Evolutionary conservation across 2,888 invertebrate genomes (phyloP).

Genomic region (Dasypogon diadema): DNA sequence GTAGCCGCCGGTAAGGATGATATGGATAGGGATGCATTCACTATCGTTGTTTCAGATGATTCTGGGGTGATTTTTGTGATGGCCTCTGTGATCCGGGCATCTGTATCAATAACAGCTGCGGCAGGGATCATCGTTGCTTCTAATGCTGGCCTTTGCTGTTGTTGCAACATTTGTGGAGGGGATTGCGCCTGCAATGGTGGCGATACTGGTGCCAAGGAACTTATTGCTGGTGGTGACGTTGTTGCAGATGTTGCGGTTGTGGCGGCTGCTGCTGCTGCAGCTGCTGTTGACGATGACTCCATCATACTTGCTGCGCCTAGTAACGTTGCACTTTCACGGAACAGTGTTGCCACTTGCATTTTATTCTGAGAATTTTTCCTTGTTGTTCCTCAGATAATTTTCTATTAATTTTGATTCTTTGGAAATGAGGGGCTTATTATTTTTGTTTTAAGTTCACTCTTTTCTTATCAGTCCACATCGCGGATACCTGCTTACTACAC

Average conservation of each 20-base stretch:
- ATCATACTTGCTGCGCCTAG: slow-evolving; percentile 69
- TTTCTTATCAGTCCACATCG: not conserved
- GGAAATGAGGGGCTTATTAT: no score
- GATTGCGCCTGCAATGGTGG: slow-evolving; percentile 13
- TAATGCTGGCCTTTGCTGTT: slow-evolving; percentile 54
- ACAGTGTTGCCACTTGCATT: slow-evolving; percentile 78
- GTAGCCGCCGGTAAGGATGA: slow-evolving; percentile 10
- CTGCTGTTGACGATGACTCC: slow-evolving; percentile 16
- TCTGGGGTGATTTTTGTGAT: not conserved
- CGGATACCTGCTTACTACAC: no score
- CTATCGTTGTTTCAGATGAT: slow-evolving; percentile 17
- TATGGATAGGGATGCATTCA: slow-evolving; percentile 42
- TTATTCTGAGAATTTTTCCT: not conserved
- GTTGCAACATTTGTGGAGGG: slow-evolving; percentile 23
- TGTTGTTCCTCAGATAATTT: not conserved
- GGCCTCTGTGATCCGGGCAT: not conserved
- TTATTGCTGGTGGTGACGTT: slow-evolving; percentile 52
- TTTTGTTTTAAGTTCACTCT: not conserved
- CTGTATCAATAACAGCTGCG: not conserved
- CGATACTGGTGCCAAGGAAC: slow-evolving; percentile 3
- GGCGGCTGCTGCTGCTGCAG: slow-evolving; percentile 7
- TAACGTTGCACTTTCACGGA: slow-evolving; percentile 76
- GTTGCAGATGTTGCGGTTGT: slow-evolving; percentile 35
- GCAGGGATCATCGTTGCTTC: slow-evolving; percentile 20
- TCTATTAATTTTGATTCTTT: not conserved